phyloP scores from a whole-genome alignment of 2,888 invertebrate species.

The Cyclophora punctaria region DNA sequence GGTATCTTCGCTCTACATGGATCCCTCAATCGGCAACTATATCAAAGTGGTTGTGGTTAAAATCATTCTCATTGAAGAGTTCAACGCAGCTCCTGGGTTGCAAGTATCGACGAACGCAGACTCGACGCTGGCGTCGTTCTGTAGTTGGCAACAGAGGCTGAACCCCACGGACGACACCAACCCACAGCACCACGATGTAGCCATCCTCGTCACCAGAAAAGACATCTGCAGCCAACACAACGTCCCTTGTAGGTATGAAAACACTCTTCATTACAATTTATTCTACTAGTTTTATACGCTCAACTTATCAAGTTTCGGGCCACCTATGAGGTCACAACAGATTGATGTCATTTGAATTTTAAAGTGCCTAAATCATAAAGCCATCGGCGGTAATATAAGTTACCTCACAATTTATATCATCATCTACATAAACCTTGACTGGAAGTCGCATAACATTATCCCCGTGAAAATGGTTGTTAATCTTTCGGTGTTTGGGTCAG shows the following conservation, averaged over 20 bases:
- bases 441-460: constrained; percentile 7
- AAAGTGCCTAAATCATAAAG: no score
- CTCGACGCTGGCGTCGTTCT: constrained; percentile 87
- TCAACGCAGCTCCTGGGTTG: constrained; percentile 76
- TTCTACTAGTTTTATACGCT: not conserved
- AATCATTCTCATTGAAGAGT: constrained; percentile 84
- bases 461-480: constrained; percentile 10
- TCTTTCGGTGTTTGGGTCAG: constrained; percentile 10
- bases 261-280: not conserved
- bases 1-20: constrained; percentile 87
- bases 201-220: constrained; percentile 87
- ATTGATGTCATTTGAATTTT: not conserved
- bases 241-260: constrained; percentile 69
- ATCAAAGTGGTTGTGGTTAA: constrained; percentile 92
- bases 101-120: constrained; percentile 89
- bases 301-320: not conserved
- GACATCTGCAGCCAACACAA: constrained; percentile 80
- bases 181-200: constrained; percentile 93
- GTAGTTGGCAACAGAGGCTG: constrained; percentile 85
- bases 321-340: not conserved
- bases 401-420: constrained; percentile 4
- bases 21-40: constrained; percentile 92
- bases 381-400: constrained; percentile 4
- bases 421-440: constrained; percentile 6
- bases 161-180: constrained; percentile 86